A percentile compares a stretch with the other conserved stretches of the same genome.
These are phyloP conservation scores for Opisthocomus hoazin DNA, from an alignment of 2,113 vertebrate species.

Conservation along the genomic window DNA sequence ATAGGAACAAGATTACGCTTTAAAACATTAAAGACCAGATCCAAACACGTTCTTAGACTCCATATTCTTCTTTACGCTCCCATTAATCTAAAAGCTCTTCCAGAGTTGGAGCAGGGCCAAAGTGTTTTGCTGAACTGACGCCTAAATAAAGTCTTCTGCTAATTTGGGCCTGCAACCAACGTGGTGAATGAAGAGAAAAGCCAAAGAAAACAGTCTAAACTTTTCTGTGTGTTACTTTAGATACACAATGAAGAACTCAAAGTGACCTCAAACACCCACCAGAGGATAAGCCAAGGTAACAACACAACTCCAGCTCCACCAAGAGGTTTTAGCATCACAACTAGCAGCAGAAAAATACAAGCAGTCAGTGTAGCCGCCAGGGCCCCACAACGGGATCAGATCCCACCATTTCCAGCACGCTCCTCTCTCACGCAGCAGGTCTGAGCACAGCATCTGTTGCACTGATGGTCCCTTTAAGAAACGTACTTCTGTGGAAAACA, in stretches of 20 bases:
- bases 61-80: neutral
- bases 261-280: neutral
- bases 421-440: neutral
- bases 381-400: neutral
- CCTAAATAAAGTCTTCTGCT: slow-evolving; percentile 18
- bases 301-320: neutral
- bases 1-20: neutral
- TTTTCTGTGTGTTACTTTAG: neutral
- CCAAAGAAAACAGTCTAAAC: neutral
- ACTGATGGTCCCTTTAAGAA: slow-evolving; percentile 21
- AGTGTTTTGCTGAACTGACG: neutral
- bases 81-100: neutral
- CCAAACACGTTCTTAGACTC: neutral
- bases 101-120: neutral
- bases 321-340: neutral
- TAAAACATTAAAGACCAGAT: neutral
- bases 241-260: neutral
- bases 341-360: neutral
- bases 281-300: neutral
- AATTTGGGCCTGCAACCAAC: neutral
- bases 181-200: neutral
- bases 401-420: neutral
- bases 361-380: neutral
- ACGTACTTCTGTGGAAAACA: slow-evolving; percentile 32
- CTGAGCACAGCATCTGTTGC: slow-evolving; percentile 21